Percentiles rank a stretch among this genome's conserved stretches.
These are phyloP conservation scores for Lasioglossum vierecki DNA, from an alignment of 2,888 invertebrate genomes.

Conservation along the genomic window DNA sequence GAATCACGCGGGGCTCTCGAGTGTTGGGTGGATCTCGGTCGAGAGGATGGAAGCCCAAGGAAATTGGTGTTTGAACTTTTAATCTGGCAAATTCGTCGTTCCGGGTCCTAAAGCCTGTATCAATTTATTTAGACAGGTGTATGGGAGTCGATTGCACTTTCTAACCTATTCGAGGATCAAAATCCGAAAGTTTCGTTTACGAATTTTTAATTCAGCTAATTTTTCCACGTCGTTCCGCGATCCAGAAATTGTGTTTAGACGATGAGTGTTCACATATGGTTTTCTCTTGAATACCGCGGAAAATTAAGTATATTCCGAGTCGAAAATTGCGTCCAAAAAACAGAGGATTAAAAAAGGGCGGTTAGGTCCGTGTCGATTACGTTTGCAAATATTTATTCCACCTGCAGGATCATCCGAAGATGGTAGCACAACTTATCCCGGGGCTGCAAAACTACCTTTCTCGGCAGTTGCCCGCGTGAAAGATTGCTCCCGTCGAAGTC, in stretches of 20 bases:
- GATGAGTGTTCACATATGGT: too few relatives aligned
- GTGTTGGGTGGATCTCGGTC: background rate
- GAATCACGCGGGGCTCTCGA: background rate
- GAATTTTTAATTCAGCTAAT: too few relatives aligned
- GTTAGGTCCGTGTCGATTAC: background rate
- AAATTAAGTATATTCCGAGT: too few relatives aligned
- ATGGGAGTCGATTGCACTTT: background rate
- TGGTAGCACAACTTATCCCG: background rate
- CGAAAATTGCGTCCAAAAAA: too few relatives aligned
- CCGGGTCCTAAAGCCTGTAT: background rate
- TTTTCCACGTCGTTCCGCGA: too few relatives aligned
- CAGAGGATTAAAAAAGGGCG: too few relatives aligned
- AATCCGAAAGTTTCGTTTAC: too few relatives aligned
- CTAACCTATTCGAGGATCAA: background rate
- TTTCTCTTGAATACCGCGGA: too few relatives aligned
- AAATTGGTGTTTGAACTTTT: background rate
- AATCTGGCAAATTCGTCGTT: background rate
- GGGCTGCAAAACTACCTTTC: background rate
- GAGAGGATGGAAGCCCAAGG: background rate
- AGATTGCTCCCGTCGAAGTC: background rate
- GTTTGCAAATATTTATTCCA: background rate
- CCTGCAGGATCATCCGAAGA: background rate
- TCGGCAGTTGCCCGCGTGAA: background rate
- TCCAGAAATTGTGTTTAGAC: too few relatives aligned
- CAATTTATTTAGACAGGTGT: background rate